phyloP scores from a whole-genome alignment of 2,113 vertebrate genomes.

The Burhinus bistriatus region DNA sequence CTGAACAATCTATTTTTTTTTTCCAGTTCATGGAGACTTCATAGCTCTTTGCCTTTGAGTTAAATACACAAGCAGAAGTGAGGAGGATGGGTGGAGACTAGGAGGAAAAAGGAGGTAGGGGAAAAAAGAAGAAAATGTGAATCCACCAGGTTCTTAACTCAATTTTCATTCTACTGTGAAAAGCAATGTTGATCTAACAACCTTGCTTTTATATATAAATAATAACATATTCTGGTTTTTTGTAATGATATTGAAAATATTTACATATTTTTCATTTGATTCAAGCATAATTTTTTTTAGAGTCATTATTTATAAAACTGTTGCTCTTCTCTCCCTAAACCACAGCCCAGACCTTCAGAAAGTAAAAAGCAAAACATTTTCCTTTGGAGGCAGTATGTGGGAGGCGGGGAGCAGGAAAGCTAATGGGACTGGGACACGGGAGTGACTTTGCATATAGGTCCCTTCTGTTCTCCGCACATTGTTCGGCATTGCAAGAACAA shows the following conservation, averaged over 20 bases:
- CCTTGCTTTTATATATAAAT: neutral
- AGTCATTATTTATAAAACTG: neutral
- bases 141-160: neutral
- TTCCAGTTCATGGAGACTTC: neutral
- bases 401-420: neutral
- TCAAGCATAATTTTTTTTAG: neutral
- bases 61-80: neutral
- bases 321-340: neutral
- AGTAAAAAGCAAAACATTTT: neutral
- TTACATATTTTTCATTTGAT: neutral
- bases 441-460: neutral
- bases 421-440: neutral
- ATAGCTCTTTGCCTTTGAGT: neutral
- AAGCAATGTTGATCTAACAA: neutral
- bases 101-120: neutral
- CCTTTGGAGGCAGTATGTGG: neutral
- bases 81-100: neutral
- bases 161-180: neutral
- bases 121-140: neutral
- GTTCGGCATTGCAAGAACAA: neutral
- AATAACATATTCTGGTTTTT: neutral
- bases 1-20: neutral
- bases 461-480: rapidly evolving
- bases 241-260: neutral
- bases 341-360: neutral